Conservation (phyloP, 2,113 vertebrate genomes). For the Vulpes ferrilata region DNA sequence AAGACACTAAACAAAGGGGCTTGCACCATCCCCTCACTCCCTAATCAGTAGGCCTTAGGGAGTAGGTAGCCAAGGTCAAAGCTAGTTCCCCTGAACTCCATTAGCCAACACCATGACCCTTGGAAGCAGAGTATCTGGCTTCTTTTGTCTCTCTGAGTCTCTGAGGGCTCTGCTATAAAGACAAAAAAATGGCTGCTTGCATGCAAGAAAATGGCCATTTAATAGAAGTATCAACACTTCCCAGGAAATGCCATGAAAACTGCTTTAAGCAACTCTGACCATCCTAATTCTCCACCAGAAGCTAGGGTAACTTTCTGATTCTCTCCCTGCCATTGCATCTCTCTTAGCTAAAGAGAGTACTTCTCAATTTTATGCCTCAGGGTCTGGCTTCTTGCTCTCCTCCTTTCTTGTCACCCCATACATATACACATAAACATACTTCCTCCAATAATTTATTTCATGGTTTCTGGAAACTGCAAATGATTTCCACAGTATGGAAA, state of each 20-base stretch:
- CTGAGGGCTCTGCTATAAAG: background rate
- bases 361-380: background rate
- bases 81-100: background rate
- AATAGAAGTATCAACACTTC: background rate
- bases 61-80: background rate
- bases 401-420: background rate
- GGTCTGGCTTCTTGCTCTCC: background rate
- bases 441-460: background rate
- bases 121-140: background rate
- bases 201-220: background rate
- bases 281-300: slow-evolving; percentile 13
- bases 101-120: background rate
- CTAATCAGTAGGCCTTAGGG: background rate
- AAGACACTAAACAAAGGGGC: background rate
- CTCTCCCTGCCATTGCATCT: slow-evolving; percentile 4
- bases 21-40: background rate
- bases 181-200: slow-evolving; percentile 17
- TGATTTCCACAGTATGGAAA: background rate
- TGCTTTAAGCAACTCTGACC: background rate
- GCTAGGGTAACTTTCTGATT: background rate
- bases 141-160: slow-evolving; percentile 12
- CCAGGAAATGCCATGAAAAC: slow-evolving; percentile 28
- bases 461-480: background rate
- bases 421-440: background rate
- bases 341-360: background rate